These are phyloP conservation scores for Argyresthia albistria DNA, from an alignment of 2,888 invertebrate genomes.

Conservation along the genomic window DNA sequence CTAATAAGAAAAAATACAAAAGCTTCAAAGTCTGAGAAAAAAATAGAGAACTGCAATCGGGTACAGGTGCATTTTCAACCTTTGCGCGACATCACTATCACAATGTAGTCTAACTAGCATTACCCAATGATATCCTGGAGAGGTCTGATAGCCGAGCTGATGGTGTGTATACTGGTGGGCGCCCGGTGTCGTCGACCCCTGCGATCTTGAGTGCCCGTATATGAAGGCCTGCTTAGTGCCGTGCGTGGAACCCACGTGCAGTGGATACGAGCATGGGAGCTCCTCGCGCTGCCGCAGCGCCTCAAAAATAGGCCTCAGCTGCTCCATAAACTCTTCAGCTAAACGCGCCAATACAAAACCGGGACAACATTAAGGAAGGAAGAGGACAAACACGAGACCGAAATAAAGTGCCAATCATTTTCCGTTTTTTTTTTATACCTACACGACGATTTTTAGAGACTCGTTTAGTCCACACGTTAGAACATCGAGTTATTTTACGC, in stretches of 20 bases:
- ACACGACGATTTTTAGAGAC: conserved; percentile 31
- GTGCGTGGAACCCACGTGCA: conserved; percentile 84
- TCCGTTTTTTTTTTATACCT: conserved; percentile 21
- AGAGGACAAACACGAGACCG: conserved; percentile 22
- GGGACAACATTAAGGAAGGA: conserved; percentile 52
- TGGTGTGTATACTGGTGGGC: conserved; percentile 76
- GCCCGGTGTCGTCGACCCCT: conserved; percentile 76
- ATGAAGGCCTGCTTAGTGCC: conserved; percentile 74
- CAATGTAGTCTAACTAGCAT: conserved; percentile 54
- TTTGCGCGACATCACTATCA: conserved; percentile 30
- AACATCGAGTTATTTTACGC: conserved; percentile 1
- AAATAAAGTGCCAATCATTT: conserved; percentile 68
- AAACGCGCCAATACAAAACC: conserved; percentile 66
- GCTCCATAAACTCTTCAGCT: conserved; percentile 96
- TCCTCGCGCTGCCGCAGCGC: conserved; percentile 92
- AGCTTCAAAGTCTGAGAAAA: conserved; percentile 4
- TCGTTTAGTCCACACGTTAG: conserved; percentile 55
- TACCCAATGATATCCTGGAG: conserved; percentile 85
- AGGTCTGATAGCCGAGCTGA: conserved; percentile 79
- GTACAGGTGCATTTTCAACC: conserved; percentile 24
- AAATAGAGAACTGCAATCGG: conserved; percentile 27
- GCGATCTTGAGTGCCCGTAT: conserved; percentile 75
- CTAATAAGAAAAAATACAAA: neutral
- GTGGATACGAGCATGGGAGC: conserved; percentile 91
- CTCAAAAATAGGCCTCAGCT: conserved; percentile 96